Evolutionary conservation across 1,140 invertebrate genomes (phyloP), one percentile per base, ranked within the genome.

Genomic region (Camponotus pennsylvanicus): DNA sequence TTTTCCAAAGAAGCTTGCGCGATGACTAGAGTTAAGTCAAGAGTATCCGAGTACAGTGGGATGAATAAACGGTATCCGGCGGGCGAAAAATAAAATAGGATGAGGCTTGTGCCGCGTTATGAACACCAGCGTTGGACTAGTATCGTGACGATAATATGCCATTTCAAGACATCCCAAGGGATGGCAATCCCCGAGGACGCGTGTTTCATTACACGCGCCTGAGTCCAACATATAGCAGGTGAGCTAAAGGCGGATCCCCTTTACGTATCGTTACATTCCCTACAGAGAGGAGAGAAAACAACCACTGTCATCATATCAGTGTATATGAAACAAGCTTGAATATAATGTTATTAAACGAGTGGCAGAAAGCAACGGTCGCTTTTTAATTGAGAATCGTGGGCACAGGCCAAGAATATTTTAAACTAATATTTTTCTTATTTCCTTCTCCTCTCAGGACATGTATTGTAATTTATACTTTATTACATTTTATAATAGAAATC

Each of bases 11-110:
- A 49, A 75, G 42, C 40, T 69, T 11, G 78, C 9, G 64, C 37
- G 64, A 80, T 37, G 55, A 87, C 52, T 40, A 57, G 69, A 52
- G 67, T 88, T 73, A 86, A 89, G 85, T 78, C 76, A 75, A 89
- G 87, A 73, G 84, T 86, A 86, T 89, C 85, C 52, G 57, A 86
- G 76, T 70, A 45, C 55, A 37, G 71, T 18, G 66, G 63, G 55
- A 32, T 42, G n/a, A 61, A 34, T 40, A 42, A 37, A 57, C 42
- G 13, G 27, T 8, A 83, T 59, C 66, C 45, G 45, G 8, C 52
- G 78, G 37, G 5, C 15, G 40, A 37, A 45, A 42, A 73, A 83
- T 75, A 49, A 75, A 83, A 73, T 75, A 73, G 57, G 15, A 15
- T 37, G 55, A 61, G 27, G 13, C 55, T 61, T 27, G 27, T 73